Evolutionary conservation across 2,113 vertebrate genomes (phyloP), one percentile per base, ranked within the genome.

Genomic region (Austrofundulus limnaeus): DNA sequence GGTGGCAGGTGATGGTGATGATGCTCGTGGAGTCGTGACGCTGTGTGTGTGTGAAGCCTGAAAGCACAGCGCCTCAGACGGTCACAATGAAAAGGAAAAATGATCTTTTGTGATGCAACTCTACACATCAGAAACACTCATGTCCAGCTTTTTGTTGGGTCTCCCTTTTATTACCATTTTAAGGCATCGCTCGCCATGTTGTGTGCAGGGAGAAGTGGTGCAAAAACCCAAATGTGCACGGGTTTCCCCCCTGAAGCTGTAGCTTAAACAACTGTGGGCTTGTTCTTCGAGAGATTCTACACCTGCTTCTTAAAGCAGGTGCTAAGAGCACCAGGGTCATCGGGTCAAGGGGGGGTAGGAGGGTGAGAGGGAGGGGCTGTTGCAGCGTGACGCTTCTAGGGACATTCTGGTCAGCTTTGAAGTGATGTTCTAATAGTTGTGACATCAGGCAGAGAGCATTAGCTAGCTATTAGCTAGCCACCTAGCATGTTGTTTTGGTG

Each of bases 241-340:
- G 68, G 57, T 72, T 62, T 58, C 64, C 75, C 60, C 43, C 76
- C 31, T 79, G 78, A 65, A 66, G 78, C 77, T 79, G 72, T 86
- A 85, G 88, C 89, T 89, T 89, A 87, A 85, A 87, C 75, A 85
- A 77, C 86, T 80, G 63, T 48, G 81, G 70, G 70, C 59, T 81
- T 75, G 84, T 86, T 89, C 80, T 80, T 84, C 63, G 56, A 87
- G 68, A 73, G 70, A 70, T 80, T 75, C 77, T 75, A 86, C 90
- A 82, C 61, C 85, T 83, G 87, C 82, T 77, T 84, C 52, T 61
- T 50, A 66, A 72, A 77, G 77, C 83, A 84, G 83, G 76, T 70
- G 86, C 69, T 77, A 69, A 83, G 79, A 91, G 92, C 92, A 91
- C 91, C 92, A 66, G 60, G 79, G 85, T 72, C 65, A 59, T 70